Conservation (phyloP, 1,140 invertebrate genomes). For the Drosophila guanche region DNA sequence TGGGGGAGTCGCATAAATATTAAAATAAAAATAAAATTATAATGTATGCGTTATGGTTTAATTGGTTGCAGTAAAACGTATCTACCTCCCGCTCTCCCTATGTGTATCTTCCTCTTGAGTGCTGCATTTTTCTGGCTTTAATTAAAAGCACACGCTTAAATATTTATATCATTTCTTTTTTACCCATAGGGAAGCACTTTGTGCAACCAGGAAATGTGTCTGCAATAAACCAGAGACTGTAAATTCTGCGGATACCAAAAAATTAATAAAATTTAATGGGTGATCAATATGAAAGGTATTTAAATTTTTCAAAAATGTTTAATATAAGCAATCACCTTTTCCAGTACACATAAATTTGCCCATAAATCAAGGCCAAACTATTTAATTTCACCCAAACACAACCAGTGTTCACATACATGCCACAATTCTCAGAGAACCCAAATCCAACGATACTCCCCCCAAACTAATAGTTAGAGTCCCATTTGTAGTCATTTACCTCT, state of each 20-base stretch:
- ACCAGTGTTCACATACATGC: neutral
- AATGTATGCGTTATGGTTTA: constrained; percentile 76
- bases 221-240: constrained; percentile 31
- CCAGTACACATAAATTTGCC: no score
- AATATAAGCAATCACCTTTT: neutral
- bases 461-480: constrained; percentile 22
- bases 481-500: constrained; percentile 28
- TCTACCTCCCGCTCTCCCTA: constrained; percentile 3
- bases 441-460: constrained; percentile 2
- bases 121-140: constrained; percentile 60
- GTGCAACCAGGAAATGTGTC: constrained; percentile 7
- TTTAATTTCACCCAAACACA: neutral
- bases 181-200: no score
- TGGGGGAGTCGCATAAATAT: constrained; percentile 74
- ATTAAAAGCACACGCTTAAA: constrained; percentile 53
- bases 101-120: neutral
- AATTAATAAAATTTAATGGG: constrained; percentile 29
- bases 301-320: constrained; percentile 8
- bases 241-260: constrained; percentile 16
- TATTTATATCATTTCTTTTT: no score
- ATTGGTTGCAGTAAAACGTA: constrained; percentile 75
- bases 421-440: constrained; percentile 1
- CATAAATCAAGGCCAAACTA: neutral
- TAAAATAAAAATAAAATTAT: constrained; percentile 80
- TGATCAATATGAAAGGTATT: constrained; percentile 24